Evolutionary conservation across 2,888 invertebrate genomes (phyloP).

Genomic region (Willowsia nigromaculata): DNA sequence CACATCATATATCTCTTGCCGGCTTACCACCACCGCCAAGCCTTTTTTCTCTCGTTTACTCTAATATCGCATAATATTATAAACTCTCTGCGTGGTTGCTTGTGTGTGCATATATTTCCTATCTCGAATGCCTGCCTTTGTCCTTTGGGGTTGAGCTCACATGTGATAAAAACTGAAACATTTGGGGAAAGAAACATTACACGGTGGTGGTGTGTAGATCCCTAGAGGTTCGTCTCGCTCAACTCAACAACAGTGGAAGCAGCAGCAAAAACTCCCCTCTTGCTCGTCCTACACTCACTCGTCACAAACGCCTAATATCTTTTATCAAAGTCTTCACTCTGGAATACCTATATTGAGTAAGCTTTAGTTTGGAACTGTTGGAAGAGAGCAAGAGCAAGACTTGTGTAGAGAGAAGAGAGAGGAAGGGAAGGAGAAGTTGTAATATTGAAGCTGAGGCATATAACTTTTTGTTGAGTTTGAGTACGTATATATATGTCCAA

Average conservation of each 20-base stretch:
- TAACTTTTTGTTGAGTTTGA: constrained; percentile 4
- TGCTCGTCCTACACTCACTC: constrained; percentile 71
- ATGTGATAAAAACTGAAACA: constrained; percentile 74
- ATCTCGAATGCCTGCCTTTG: constrained; percentile 57
- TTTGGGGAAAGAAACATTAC: constrained; percentile 74
- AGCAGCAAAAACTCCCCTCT: constrained; percentile 70
- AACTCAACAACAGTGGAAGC: constrained; percentile 56
- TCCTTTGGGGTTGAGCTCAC: constrained; percentile 73
- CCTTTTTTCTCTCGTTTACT: constrained; percentile 2
- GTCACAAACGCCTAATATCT: constrained; percentile 73
- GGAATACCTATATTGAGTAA: constrained; percentile 71
- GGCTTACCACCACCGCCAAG: not conserved
- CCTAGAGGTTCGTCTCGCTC: constrained; percentile 71
- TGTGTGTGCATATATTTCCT: constrained; percentile 29
- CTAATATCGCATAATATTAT: constrained; percentile 38
- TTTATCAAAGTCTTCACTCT: constrained; percentile 72
- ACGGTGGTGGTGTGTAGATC: constrained; percentile 72
- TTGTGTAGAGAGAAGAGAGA: constrained; percentile 41
- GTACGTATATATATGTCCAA: not conserved
- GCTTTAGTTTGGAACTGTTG: constrained; percentile 50
- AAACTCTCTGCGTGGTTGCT: not conserved
- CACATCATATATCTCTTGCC: constrained; percentile 27
- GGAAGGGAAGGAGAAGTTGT: constrained; percentile 54
- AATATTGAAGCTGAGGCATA: constrained; percentile 8
- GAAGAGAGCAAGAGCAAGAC: constrained; percentile 5